Base-by-base conservation (phyloP, 2,113 vertebrate genomes). In the Ondatra zibethicus region DNA sequence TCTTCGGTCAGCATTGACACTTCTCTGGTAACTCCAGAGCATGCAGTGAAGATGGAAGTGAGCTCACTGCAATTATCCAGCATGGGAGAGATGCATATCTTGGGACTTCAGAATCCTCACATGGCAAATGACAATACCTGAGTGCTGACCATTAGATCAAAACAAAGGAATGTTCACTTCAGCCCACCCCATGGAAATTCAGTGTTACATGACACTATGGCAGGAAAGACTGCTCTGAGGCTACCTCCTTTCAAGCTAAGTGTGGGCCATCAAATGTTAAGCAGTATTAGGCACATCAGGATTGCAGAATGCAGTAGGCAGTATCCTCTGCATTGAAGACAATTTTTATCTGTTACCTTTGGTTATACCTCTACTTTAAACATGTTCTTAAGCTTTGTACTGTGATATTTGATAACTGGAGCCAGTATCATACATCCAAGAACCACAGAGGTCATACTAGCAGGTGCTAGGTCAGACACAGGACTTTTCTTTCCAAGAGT, bases 151-250 rank as follows among this genome's bases (percentile, higher is more conserved):
- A 13, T 78, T 27, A 65, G 29, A 58, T 45, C 55, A 94, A 68
- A 92, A 21, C 36, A 72, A 16, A 6, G 31, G 23, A 68, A 82
- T 81, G 14, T 45, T 94, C 21, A 33, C 0, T 68, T 73, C 3
- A 80, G 29, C 52, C 50, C 2, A 77, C 55, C 50, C 2, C 0
- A 33, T 58, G 55, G 19, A 42, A 87, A 21, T 4, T 72, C 12
- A 94, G 31, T 4, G 21, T 33, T 42, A 17, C 2, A 23, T 58
- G 29, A 68, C 33, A 50, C 23, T 23, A 36, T 17, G 63, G 36
- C 9, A 33, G 2, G 16, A 9, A 0, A 23, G 84, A 33, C 16
- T 88, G 1, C 76, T 0, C 36, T 77, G 21, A 7, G 7, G 0
- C 75, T 10, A 81, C 9, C 25, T 76, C 21, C 29, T 75, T 17